Base-by-base conservation (phyloP, 2,888 invertebrate genomes). In the Melieria picta region DNA sequence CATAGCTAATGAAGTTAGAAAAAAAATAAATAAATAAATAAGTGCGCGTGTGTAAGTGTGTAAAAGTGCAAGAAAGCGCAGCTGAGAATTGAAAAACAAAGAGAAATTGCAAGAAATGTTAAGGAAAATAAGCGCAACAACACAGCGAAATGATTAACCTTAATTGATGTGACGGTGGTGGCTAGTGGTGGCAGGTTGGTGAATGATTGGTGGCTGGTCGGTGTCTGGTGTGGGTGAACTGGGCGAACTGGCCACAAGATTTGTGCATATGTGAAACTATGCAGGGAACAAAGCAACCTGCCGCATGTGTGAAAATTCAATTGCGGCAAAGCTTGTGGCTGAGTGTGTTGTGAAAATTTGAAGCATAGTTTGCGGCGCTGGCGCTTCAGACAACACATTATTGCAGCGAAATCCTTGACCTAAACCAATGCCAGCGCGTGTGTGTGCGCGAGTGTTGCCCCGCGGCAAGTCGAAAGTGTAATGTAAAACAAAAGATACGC, bases 351-450 rank as follows among this genome's bases (percentile, higher is more conserved):
- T 30, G 13, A 13, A 48, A 52, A 48, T 1, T 55, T 61, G 47
- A 42, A 43, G 63, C 69, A 69, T 69, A 69, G 62, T 69, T 69
- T 63, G 10, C n/a, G 56, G 69, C 62, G 62, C 57, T 56, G 47
- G 6, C 52, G 13, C 52, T 11, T 52, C n/a, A 58, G 50, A 60
- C n/a, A 58, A 13, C 63, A 65, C 52, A 56, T 43, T 65, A 60
- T 57, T n/a, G 57, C 50, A 16, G 46, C 6, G 30, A 65, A 70
- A 70, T 70, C 70, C 70, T 70, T 70, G 70, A 70, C 70, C 70
- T 64, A 16, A 70, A 60, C 58, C 69, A 62, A 69, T 69, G 69
- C 62, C 69, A 55, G 11, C 13, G 43, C n/a, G 46, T 52, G 50
- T 16, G 61, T 52, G n/a, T 56, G 9, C 5, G 45, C 43, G 7